Evolutionary conservation across 2,797 vertebrate genomes (phyloP), one percentile per base, ranked within the genome.

Genomic region (Steatocranus sp.): DNA sequence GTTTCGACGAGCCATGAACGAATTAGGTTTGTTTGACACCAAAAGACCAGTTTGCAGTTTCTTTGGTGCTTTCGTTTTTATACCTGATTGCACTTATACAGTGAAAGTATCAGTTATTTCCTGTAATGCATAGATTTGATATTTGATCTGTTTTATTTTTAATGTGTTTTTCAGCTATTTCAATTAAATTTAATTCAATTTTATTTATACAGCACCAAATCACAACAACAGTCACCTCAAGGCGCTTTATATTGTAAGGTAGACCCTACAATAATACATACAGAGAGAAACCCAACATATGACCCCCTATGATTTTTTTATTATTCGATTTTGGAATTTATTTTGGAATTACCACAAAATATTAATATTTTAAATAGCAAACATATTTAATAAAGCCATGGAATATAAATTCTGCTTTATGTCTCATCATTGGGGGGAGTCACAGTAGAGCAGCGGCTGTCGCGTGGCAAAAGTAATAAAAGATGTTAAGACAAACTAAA

Each of bases 1-100:
- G 80, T 99, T 98, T 90, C 94, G 98, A 6, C 96, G 97, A 0
- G 98, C 98, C 90, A 99, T 99, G 98, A 99, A 99, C 3, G 98
- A 99, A 93, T 94, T 99, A 66, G 98, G 98, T 99, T 91, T 81
- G 96, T 41, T 0, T 74, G 27, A 34, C 36, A 1, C 6, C 11
- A 32, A n/a, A 14, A 14, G 11, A 25, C n/a, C 15, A 0, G 8
- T 48, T 27, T 18, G 41, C 66, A 70, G 23, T 46, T 36, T 36
- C 58, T 20, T 38, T 48, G 18, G 25, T 0, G 25, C 68, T 48
- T 48, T 73, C 0, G 2, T 14, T 48, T 32, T 73, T 73, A 48
- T 30, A 17, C 68, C 27, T 1, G 10, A 32, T 73, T 30, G 41
- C 43, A 30, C 0, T 73, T 3, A 30, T 12, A 25, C 36, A 10